These are phyloP conservation scores for Drosophila kikkawai DNA, from an alignment of 1,140 invertebrate species.

Conservation along the genomic window DNA sequence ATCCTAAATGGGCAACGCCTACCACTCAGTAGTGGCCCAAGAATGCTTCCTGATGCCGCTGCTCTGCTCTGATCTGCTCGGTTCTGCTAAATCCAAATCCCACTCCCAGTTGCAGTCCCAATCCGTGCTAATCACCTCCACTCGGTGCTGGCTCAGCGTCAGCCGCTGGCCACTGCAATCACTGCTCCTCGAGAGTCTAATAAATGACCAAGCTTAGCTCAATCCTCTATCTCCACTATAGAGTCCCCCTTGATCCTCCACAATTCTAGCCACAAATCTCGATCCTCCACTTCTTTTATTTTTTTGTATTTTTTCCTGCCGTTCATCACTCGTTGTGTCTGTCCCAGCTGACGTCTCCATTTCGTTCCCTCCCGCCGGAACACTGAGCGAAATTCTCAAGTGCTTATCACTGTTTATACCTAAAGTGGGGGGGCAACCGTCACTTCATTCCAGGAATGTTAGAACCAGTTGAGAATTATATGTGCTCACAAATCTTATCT, in stretches of 20 bases:
- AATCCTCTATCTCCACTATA: conserved; percentile 5
- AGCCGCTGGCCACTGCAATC: conserved; percentile 45
- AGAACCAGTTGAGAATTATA: no score
- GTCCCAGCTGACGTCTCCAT: conserved; percentile 31
- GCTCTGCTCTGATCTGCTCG: neutral
- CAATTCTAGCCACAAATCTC: conserved; percentile 3
- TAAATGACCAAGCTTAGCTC: conserved; percentile 55
- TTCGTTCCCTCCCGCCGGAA: conserved; percentile 10
- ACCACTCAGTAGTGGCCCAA: conserved; percentile 30
- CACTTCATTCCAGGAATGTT: no score
- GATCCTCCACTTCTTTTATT: neutral
- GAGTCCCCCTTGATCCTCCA: neutral
- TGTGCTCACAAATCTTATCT: no score
- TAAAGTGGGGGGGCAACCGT: no score
- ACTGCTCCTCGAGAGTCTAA: conserved; percentile 46
- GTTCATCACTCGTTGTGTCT: conserved; percentile 21
- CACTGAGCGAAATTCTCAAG: conserved; percentile 1
- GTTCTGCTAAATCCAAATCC: conserved; percentile 6
- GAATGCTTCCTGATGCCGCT: conserved; percentile 38
- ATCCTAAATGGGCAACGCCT: conserved; percentile 58
- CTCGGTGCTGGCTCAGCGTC: conserved; percentile 29
- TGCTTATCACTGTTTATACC: no score
- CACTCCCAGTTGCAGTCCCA: conserved; percentile 6
- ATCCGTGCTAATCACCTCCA: conserved; percentile 65
- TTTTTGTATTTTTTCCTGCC: conserved; percentile 2